Base-by-base conservation (phyloP, 2,888 invertebrate species). In the Meteorus cinctellus region DNA sequence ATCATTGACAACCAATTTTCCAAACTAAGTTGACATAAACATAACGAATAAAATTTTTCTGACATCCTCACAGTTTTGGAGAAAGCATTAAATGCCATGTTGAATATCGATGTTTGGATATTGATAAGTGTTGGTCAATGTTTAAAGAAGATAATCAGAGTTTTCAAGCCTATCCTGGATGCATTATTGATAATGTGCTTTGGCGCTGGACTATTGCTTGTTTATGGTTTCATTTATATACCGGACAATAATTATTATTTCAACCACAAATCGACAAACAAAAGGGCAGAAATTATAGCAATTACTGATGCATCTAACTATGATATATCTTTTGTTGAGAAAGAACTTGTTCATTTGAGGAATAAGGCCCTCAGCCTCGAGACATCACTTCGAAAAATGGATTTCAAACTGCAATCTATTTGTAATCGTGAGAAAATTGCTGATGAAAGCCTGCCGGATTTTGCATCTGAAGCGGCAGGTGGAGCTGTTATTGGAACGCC, bases 401-500 rank as follows among this genome's bases (percentile, higher is more conserved):
- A 69, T 77, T 77, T 72, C n/a, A 78, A 81, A 24, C 51, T 83
- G 2, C 76, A 74, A 31, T 76, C 77, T 59, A 67, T 81, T 19
- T 72, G 81, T 55, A 41, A 67, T 24, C 69, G 74, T 8, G 75
- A 79, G n/a, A 69, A 73, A 75, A 60, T 60, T 48, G 24, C 60
- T 73, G 80, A 80, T 12, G 78, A 81, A 41, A 82, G 81, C 55
- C 72, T 85, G 36, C 83, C 87, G 41, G 87, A 88, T 81, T 88
- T 87, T 75, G 87, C 87, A 41, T 84, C 88, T 16, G 87, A 87
- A 80, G 79, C 84, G 19, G 83, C 83, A 10, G 87, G 87, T n/a
- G 87, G 85, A 14, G 77, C 77, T 14, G 81, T 88, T 0, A 77
- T 88, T 27, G 80, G 77, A 68, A 88, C 85, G 5, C 92, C 87